phyloP scores from a whole-genome alignment of 2,113 vertebrate species.

The Xenopus borealis region DNA sequence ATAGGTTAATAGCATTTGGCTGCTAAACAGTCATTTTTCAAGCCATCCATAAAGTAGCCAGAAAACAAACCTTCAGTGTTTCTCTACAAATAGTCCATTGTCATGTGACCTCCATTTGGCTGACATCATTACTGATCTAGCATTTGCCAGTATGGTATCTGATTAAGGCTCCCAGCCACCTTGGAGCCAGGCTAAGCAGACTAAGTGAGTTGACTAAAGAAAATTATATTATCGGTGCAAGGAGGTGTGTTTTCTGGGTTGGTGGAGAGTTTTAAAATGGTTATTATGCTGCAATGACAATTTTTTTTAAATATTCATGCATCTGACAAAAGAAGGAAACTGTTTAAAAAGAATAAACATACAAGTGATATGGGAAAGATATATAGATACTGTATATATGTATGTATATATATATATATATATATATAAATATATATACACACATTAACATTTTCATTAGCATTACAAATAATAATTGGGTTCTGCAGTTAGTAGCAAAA shows the following conservation, averaged over 20 bases:
- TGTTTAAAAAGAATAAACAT: background rate
- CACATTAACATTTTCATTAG: too few relatives aligned
- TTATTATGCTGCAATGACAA: slow-evolving; percentile 49
- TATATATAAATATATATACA: too few relatives aligned
- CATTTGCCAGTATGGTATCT: slow-evolving; percentile 62
- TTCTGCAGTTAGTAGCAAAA: background rate
- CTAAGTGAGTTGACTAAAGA: slow-evolving; percentile 62
- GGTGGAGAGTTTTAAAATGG: slow-evolving; percentile 51
- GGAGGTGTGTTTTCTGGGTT: slow-evolving; percentile 55
- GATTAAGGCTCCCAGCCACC: slow-evolving; percentile 67
- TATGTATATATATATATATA: too few relatives aligned
- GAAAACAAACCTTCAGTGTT: slow-evolving; percentile 71
- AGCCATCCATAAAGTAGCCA: slow-evolving; percentile 62
- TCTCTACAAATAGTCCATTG: slow-evolving; percentile 59
- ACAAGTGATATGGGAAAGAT: background rate
- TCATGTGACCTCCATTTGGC: slow-evolving; percentile 61
- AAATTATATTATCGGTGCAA: slow-evolving; percentile 69
- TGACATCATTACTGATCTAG: slow-evolving; percentile 72
- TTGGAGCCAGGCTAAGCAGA: slow-evolving; percentile 69
- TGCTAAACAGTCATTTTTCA: slow-evolving; percentile 70
- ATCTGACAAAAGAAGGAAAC: slow-evolving; percentile 11
- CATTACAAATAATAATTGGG: too few relatives aligned
- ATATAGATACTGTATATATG: background rate
- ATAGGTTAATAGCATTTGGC: slow-evolving; percentile 60
- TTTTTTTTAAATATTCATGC: slow-evolving; percentile 51